These are phyloP conservation scores for Spinus olivaceus DNA, from an alignment of 2,797 vertebrate species.

Conservation along the genomic window DNA sequence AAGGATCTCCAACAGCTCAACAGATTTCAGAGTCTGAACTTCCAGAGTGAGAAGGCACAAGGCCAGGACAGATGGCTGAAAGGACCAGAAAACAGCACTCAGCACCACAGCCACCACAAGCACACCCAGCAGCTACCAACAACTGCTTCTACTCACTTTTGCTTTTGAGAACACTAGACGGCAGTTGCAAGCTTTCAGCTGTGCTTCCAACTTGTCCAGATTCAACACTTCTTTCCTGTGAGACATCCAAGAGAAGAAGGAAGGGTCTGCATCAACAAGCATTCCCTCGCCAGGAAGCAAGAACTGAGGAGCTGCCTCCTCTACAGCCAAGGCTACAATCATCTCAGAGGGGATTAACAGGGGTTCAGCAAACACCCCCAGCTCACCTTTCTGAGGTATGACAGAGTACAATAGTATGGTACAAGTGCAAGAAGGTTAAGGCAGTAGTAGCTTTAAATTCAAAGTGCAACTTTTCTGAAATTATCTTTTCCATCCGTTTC, in stretches of 20 bases:
- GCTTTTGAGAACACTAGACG: constrained; percentile 94
- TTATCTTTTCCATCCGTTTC: constrained; percentile 94
- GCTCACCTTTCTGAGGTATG: constrained; percentile 89
- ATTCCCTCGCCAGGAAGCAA: accelerated
- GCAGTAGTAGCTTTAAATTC: constrained; percentile 94
- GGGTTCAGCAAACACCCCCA: not conserved
- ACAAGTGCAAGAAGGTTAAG: constrained; percentile 97
- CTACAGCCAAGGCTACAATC: not conserved
- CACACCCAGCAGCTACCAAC: not conserved
- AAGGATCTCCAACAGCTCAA: constrained; percentile 89
- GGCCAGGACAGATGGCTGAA: constrained; percentile 91
- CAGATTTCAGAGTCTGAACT: constrained; percentile 84
- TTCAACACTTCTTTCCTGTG: constrained; percentile 87
- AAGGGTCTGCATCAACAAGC: not conserved
- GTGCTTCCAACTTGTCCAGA: constrained; percentile 93
- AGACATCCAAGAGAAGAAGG: not conserved
- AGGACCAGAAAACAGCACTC: not conserved
- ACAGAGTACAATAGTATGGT: constrained; percentile 84
- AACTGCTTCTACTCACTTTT: constrained; percentile 81
- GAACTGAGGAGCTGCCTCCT: not conserved
- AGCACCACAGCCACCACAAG: not conserved
- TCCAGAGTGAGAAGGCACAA: constrained; percentile 92
- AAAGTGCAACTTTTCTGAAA: constrained; percentile 92
- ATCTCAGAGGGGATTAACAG: not conserved
- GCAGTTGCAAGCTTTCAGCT: constrained; percentile 96